A percentile compares a stretch with the other conserved stretches of the same genome.
phyloP scores from a whole-genome alignment of 2,113 vertebrate genomes.

The Pantherophis guttatus region DNA sequence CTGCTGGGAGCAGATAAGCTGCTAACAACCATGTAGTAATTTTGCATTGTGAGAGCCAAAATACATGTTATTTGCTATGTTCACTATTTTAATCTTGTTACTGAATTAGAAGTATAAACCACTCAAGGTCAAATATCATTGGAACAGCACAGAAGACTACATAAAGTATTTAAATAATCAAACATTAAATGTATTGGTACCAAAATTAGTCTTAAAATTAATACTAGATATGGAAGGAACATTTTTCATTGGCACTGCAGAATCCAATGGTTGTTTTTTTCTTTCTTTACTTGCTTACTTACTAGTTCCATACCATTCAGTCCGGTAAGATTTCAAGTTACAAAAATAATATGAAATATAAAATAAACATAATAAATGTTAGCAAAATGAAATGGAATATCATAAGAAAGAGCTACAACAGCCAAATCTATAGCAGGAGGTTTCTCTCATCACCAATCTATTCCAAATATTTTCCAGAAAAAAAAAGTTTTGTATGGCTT shows the following conservation, averaged over 20 bases:
- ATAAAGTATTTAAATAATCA: not conserved
- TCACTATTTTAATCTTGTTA: not conserved
- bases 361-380: not conserved
- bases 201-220: not conserved
- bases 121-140: not conserved
- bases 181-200: not conserved
- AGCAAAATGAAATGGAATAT: not conserved
- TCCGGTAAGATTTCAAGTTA: not conserved
- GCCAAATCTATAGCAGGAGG: not conserved
- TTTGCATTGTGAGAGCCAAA: not conserved
- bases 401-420: not conserved
- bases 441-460: not conserved
- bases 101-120: not conserved
- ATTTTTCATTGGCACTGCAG: not conserved
- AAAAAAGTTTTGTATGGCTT: not conserved
- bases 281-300: not conserved
- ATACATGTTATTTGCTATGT: not conserved
- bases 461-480: not conserved
- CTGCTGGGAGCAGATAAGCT: not conserved
- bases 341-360: not conserved
- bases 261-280: not conserved
- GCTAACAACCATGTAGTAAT: not conserved
- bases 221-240: not conserved
- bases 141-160: not conserved
- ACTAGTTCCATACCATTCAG: not conserved